Evolutionary conservation across 2,113 vertebrate species (phyloP).

Genomic region (Leucoraja erinaceus): DNA sequence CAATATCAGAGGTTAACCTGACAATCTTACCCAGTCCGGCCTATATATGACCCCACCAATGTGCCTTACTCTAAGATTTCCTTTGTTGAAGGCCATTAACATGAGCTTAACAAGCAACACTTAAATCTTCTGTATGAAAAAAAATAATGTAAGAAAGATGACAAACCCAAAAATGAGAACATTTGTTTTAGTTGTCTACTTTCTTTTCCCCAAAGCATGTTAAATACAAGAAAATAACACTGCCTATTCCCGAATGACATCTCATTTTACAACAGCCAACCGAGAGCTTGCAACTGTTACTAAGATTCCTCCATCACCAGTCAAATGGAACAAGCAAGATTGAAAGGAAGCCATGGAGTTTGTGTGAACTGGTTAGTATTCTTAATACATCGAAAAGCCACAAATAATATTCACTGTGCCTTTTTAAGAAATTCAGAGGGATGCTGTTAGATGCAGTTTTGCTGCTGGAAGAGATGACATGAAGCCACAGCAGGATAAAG

Average conservation of each 20-base stretch:
- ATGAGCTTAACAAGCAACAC: too few relatives aligned
- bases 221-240: neutral
- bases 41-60: too few relatives aligned
- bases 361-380: conserved; percentile 24
- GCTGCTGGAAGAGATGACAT: conserved; percentile 9
- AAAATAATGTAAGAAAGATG: neutral
- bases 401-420: conserved; percentile 7
- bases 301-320: neutral
- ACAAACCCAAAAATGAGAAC: neutral
- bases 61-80: too few relatives aligned
- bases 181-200: neutral
- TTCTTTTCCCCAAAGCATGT: neutral
- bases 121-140: too few relatives aligned
- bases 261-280: neutral
- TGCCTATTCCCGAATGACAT: neutral
- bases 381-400: conserved; percentile 22
- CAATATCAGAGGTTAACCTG: too few relatives aligned
- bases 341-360: neutral
- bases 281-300: neutral
- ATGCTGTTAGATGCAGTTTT: conserved; percentile 35
- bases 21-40: too few relatives aligned
- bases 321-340: neutral
- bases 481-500: neutral
- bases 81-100: too few relatives aligned
- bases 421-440: neutral